phyloP scores from a whole-genome alignment of 2,888 invertebrate species.

The Rhamphomyia laevipes region DNA sequence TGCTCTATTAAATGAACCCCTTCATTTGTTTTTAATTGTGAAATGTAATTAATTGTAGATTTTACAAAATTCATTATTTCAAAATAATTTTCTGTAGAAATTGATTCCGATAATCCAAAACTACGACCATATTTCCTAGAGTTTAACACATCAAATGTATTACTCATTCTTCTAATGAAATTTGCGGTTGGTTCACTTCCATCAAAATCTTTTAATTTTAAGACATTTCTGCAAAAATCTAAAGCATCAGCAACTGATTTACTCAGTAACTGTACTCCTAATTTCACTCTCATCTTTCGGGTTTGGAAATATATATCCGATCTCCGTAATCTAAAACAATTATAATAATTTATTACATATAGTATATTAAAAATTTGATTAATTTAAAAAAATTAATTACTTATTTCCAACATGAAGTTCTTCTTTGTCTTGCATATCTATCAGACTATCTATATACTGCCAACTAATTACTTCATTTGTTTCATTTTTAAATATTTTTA shows the following conservation, averaged over 20 bases:
- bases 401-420: not conserved
- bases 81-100: not conserved
- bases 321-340: not conserved
- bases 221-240: no score
- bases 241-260: not conserved
- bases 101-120: no score
- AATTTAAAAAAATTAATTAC: no score
- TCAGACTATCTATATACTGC: not conserved
- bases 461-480: not conserved
- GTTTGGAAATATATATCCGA: conserved; percentile 5
- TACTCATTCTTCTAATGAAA: conserved; percentile 17
- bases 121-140: conserved; percentile 11
- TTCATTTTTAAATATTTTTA: no score
- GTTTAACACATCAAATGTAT: conserved; percentile 19
- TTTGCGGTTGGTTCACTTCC: conserved; percentile 14
- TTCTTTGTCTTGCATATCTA: not conserved
- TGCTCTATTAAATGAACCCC: not conserved
- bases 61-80: conserved; percentile 12
- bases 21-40: conserved; percentile 3
- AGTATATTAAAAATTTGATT: no score
- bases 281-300: conserved; percentile 7
- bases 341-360: no score
- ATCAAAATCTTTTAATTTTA: conserved; percentile 11
- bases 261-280: conserved; percentile 14
- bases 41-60: not conserved